A percentile compares a stretch with the other conserved stretches of the same genome.
These are phyloP conservation scores for Caenorhabditis sp. DNA, from an alignment of 2,888 invertebrate species.

Conservation along the genomic window DNA sequence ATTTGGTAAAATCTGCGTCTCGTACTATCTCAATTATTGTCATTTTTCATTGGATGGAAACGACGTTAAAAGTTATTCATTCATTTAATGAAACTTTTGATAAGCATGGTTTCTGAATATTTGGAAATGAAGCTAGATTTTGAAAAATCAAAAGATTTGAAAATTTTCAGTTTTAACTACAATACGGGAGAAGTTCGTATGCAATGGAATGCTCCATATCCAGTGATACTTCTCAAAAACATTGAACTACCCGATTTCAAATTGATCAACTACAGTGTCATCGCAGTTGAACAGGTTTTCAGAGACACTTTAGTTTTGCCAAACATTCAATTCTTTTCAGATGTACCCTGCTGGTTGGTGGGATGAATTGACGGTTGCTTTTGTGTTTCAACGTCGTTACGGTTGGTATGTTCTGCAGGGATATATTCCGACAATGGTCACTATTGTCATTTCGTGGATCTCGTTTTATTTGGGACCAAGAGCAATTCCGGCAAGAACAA, in stretches of 20 bases:
- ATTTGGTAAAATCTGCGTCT: too few relatives aligned
- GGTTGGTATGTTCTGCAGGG: slow-evolving; percentile 71
- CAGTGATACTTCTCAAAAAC: slow-evolving; percentile 57
- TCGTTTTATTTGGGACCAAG: slow-evolving; percentile 70
- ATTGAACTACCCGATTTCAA: slow-evolving; percentile 70
- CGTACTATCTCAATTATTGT: too few relatives aligned
- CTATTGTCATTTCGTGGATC: slow-evolving; percentile 71
- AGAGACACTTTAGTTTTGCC: not conserved
- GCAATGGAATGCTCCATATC: slow-evolving; percentile 69
- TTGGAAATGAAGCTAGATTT: too few relatives aligned
- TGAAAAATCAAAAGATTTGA: not conserved
- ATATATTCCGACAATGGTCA: slow-evolving; percentile 67
- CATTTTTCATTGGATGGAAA: too few relatives aligned
- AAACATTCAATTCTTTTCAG: slow-evolving; percentile 43
- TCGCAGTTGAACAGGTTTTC: slow-evolving; percentile 66
- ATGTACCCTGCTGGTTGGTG: slow-evolving; percentile 71
- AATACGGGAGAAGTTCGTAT: slow-evolving; percentile 71
- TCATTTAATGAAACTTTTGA: too few relatives aligned
- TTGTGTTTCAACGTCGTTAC: slow-evolving; percentile 69
- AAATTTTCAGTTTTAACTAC: slow-evolving; percentile 66
- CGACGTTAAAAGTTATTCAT: too few relatives aligned
- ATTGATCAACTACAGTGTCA: slow-evolving; percentile 67
- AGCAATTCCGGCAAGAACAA: slow-evolving; percentile 71
- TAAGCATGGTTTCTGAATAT: too few relatives aligned
- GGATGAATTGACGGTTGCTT: slow-evolving; percentile 70